Conservation (phyloP, 2,797 vertebrate genomes). For the Aphelocoma californica region DNA sequence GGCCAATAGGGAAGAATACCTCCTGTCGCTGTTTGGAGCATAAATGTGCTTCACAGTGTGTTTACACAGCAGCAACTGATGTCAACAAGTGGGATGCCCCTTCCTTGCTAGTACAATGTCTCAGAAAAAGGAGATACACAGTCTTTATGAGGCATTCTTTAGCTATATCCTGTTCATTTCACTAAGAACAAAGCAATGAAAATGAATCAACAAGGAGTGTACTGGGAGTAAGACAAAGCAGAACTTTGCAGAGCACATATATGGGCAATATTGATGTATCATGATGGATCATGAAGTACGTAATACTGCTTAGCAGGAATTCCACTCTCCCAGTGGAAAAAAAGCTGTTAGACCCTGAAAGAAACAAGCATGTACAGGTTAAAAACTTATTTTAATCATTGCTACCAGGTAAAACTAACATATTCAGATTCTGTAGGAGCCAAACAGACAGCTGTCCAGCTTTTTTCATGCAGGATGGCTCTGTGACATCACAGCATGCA, state of each 20-base stretch:
- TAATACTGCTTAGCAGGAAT: background rate
- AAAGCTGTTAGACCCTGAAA: background rate
- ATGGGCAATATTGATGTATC: background rate
- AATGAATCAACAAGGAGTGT: background rate
- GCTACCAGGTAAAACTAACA: background rate
- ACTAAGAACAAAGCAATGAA: background rate
- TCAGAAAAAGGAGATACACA: background rate
- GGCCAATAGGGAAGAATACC: background rate
- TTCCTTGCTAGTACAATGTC: background rate
- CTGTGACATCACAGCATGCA: conserved; percentile 21
- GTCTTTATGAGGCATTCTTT: background rate
- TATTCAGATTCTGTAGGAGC: background rate
- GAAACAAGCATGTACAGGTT: background rate
- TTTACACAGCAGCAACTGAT: background rate
- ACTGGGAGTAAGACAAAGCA: background rate
- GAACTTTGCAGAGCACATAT: background rate
- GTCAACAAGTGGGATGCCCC: background rate
- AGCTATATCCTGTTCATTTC: background rate
- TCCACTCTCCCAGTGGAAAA: background rate
- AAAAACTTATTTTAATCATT: background rate
- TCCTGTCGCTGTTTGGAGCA: background rate
- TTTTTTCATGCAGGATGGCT: background rate
- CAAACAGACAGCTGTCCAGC: conserved; percentile 50
- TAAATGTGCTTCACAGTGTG: background rate
- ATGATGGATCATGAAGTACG: background rate